Evolutionary conservation across 2,797 vertebrate species (phyloP), one percentile per base, ranked within the genome.

Genomic region (Anguilla obscura): DNA sequence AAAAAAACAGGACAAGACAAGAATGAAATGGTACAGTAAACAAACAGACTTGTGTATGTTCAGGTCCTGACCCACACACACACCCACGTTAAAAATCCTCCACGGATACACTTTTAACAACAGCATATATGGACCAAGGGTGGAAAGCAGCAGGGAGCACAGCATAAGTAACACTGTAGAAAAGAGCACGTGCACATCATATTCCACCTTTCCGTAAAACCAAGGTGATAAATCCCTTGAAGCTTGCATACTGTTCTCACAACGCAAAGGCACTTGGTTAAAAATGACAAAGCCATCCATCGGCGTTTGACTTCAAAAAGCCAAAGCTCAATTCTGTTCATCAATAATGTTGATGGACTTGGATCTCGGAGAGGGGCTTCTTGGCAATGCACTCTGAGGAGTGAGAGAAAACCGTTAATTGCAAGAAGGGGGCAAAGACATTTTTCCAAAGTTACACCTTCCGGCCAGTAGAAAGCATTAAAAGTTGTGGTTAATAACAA

Each of bases 341-440:
- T 85, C 80, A 60, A 88, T 88, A 3, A 27, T 88, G 50, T 63
- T 88, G 33, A 69, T 24, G 76, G 60, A 48, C 36, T 36, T 45
- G 24, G 40, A 76, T 52, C 85, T 87, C 84, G 90, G 90, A 45
- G 91, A 90, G 10, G 88, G 88, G 89, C 85, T 87, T 88, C 83
- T 80, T 16, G 89, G 88, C 85, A 91, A 60, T 52, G 88, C 86
- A 85, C 45, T 88, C 91, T 93, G 90, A 88, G 76, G 48, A 87
- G 33, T 48, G 36, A 86, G 54, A 21, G 8, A 76, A 80, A 87
- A 58, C 48, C 21, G 21, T 58, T 5, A 50, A 33, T 24, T 54
- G 27, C n/a, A n/a, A 27, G 83, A 36, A 87, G 50, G 0, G 60
- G 0, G 12, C 9, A 48, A 36, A 12, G 5, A 63, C 24, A 85